Evolutionary conservation across 92 coral and sea anemone genomes (phyloP).

Genomic region (Meandrina meandrites): DNA sequence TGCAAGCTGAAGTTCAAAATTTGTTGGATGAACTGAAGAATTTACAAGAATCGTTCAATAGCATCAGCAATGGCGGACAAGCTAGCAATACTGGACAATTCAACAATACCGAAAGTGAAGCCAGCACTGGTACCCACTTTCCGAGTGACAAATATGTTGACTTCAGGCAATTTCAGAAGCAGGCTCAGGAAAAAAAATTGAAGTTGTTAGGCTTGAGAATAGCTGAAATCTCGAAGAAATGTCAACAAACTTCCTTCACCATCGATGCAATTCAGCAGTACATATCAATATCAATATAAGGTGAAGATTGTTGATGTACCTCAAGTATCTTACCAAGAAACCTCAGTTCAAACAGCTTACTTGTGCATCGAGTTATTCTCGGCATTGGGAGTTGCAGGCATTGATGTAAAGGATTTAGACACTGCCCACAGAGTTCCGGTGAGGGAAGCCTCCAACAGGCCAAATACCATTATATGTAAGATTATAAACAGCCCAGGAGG

Average conservation of each 20-base stretch:
- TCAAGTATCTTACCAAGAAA: not conserved
- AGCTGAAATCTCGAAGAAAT: not conserved
- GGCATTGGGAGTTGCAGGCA: no score
- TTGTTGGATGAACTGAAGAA: no score
- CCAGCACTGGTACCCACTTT: not conserved
- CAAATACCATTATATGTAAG: slow-evolving; percentile 35
- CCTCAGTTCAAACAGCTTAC: slow-evolving; percentile 21
- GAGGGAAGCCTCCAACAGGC: slow-evolving; percentile 32
- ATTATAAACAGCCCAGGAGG: slow-evolving; percentile 15
- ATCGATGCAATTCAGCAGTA: slow-evolving; percentile 18
- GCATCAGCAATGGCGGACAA: no score
- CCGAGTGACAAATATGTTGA: not conserved
- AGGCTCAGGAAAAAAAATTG: not conserved
- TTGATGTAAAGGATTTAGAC: slow-evolving; percentile 26
- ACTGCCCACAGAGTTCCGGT: slow-evolving; percentile 49
- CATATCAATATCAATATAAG: slow-evolving; percentile 41
- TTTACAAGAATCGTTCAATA: no score
- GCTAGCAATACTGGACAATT: no score
- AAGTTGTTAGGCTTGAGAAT: not conserved
- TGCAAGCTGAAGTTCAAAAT: no score
- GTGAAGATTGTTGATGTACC: slow-evolving; percentile 34
- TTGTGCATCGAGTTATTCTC: no score
- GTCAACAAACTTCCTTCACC: slow-evolving; percentile 4
- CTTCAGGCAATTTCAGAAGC: not conserved
- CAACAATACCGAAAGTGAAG: no score